Evolutionary conservation across 2,797 vertebrate species (phyloP), one percentile per base, ranked within the genome.

Genomic region (Peromyscus aztecus): DNA sequence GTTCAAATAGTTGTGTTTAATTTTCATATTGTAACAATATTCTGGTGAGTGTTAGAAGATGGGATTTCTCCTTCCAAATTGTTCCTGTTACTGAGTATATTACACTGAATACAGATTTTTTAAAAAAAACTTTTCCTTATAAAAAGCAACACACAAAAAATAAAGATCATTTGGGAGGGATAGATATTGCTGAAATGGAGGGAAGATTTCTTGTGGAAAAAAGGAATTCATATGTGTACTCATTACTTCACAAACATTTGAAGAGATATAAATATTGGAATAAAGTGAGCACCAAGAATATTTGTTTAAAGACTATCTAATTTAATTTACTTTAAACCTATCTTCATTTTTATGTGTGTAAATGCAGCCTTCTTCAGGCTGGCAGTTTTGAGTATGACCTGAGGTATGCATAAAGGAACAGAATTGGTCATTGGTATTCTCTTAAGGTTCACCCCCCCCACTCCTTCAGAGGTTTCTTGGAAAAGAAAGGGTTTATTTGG

Each of bases 131-230:
- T 91, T 34, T 27, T 94, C 17, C 43, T 4, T 52, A 43, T 86
- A 29, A 49, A 94, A 95, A 82, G 29, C 23, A 71, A 73, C 52
- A 71, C 80, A 89, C 63, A 94, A 55, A 43, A 95, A 86, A 37
- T 57, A 90, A 49, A 63, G 0, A 46, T 84, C 31, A n/a, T 67
- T 87, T 87, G 43, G 16, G n/a, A 73, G 14, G 19, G 2, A n/a
- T 34, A 52, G 1, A 49, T 49, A 67, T 9, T 85, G 46, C 19
- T 52, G 46, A 52, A 85, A 67, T 67, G 21, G 29, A 49, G 6
- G 6, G 37, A 49, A n/a, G 4, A 49, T 85, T 67, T 49, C 61
- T 67, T 49, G 17, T 49, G 19, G 49, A n/a, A 14, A 49, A 49
- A 69, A 4, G n/a, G 21, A 14, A 69, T 37, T 69, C 31, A 69